A percentile compares a stretch with the other conserved stretches of the same genome.
Conservation (phyloP, 37 sponge, comb jelly and placozoan genomes). For the Halichondria panicea region DNA sequence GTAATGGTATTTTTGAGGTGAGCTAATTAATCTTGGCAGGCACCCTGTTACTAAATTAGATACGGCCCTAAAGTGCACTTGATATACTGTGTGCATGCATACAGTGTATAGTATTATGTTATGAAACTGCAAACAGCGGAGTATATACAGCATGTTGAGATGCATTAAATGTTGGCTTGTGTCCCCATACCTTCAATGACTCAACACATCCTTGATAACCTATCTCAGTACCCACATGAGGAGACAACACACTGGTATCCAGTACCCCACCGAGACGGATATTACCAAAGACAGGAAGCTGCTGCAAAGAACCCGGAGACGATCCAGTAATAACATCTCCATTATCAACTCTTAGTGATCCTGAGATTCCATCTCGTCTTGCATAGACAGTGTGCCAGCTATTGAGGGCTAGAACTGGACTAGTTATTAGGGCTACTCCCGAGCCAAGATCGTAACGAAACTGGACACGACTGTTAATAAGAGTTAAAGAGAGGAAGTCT, state of each 20-base stretch:
- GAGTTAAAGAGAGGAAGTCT: slow-evolving; percentile 56
- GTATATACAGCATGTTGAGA: no score
- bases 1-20: no score
- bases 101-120: no score
- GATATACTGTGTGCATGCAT: no score
- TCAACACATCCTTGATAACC: slow-evolving; percentile 64
- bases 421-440: slow-evolving; percentile 30
- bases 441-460: slow-evolving; percentile 64
- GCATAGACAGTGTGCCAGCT: slow-evolving; percentile 40
- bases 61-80: no score
- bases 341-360: slow-evolving; percentile 32
- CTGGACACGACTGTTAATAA: slow-evolving; percentile 32
- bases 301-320: slow-evolving; percentile 20
- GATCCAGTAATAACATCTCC: background rate
- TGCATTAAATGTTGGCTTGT: background rate
- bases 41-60: no score
- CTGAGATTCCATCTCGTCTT: slow-evolving; percentile 16
- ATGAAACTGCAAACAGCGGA: no score
- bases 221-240: slow-evolving; percentile 9
- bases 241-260: slow-evolving; percentile 16
- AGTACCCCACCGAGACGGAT: slow-evolving; percentile 54
- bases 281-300: slow-evolving; percentile 32
- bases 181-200: slow-evolving; percentile 20
- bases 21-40: no score
- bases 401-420: slow-evolving; percentile 12